A percentile compares a stretch with the other conserved stretches of the same genome.
Conservation (phyloP, 1,140 invertebrate genomes). For the Gryllus bimaculatus region DNA sequence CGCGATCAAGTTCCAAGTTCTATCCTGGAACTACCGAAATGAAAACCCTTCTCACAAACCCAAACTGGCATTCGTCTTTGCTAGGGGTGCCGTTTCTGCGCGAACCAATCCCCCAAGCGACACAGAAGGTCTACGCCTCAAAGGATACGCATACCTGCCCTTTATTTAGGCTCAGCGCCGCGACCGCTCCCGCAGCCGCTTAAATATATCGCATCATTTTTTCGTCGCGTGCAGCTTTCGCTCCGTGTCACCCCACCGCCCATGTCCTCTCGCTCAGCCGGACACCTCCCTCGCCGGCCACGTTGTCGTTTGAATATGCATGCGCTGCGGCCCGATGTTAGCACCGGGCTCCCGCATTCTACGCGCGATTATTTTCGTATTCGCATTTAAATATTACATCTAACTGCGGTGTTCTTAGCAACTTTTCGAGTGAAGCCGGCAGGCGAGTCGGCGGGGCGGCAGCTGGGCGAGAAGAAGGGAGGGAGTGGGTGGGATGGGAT, state of each 20-base stretch:
- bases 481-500: too few relatives aligned
- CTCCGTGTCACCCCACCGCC: not conserved
- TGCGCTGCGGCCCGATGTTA: not conserved
- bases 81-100: too few relatives aligned
- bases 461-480: too few relatives aligned
- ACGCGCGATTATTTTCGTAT: slow-evolving; percentile 4
- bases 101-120: too few relatives aligned
- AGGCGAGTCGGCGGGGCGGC: too few relatives aligned
- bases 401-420: not conserved
- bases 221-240: not conserved
- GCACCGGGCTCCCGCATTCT: not conserved
- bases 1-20: too few relatives aligned
- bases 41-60: too few relatives aligned
- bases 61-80: too few relatives aligned
- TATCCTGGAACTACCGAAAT: too few relatives aligned
- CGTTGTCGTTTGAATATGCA: slow-evolving; percentile 1
- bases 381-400: slow-evolving; percentile 2
- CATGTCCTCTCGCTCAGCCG: not conserved
- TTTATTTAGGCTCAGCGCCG: not conserved
- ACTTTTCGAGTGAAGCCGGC: not conserved
- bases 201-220: not conserved
- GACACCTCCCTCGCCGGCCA: not conserved
- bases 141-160: not conserved
- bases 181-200: not conserved
- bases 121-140: too few relatives aligned